Percentiles rank a stretch among this genome's conserved stretches.
phyloP scores from a whole-genome alignment of 1,140 invertebrate species.

The Lasaia peninsularis region DNA sequence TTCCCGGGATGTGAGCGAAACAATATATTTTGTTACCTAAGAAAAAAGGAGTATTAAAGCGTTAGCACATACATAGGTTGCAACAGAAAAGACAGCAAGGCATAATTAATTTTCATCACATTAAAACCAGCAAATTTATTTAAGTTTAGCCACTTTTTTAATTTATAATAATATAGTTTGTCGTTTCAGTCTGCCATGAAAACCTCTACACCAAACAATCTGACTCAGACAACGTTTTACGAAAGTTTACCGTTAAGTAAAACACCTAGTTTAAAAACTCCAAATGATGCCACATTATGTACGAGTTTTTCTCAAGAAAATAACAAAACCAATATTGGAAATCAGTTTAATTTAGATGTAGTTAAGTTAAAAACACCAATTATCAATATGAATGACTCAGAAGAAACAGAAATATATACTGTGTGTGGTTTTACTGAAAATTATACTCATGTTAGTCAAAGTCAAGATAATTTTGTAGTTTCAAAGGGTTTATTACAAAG shows the following conservation, averaged over 20 bases:
- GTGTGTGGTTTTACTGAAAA: conserved; percentile 28
- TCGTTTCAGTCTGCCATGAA: neutral
- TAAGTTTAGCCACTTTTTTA: too few relatives aligned
- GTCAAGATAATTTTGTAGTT: conserved; percentile 34
- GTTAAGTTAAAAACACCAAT: conserved; percentile 8
- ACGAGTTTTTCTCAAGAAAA: conserved; percentile 8
- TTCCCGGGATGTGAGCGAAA: too few relatives aligned
- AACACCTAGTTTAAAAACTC: conserved; percentile 6
- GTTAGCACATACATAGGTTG: too few relatives aligned
- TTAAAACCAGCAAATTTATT: too few relatives aligned
- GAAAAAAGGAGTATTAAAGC: too few relatives aligned
- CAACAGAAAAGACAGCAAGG: too few relatives aligned
- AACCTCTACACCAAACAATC: conserved; percentile 7
- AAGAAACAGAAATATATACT: conserved; percentile 36
- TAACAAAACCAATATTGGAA: neutral
- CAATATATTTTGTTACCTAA: too few relatives aligned
- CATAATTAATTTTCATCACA: too few relatives aligned
- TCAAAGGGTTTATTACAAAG: conserved; percentile 10
- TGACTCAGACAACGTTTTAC: conserved; percentile 5
- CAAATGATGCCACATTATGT: conserved; percentile 5
- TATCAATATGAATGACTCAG: conserved; percentile 27
- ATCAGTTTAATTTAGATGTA: neutral
- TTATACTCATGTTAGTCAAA: conserved; percentile 42
- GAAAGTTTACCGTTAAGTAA: neutral
- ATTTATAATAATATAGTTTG: neutral